Percentiles rank a stretch among this genome's conserved stretches.
phyloP scores from a whole-genome alignment of 2,888 invertebrate genomes.

The Nowickia ferox region DNA sequence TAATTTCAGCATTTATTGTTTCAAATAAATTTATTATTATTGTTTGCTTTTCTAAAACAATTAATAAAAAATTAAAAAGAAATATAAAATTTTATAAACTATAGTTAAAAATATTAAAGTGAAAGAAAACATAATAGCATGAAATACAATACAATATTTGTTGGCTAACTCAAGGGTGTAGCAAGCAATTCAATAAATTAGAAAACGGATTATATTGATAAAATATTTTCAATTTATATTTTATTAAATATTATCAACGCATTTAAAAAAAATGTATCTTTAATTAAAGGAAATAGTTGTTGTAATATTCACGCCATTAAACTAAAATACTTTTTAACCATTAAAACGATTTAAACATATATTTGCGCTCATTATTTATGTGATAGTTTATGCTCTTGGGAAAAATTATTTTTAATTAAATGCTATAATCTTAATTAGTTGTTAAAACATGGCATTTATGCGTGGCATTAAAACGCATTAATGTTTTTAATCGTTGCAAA shows the following conservation, averaged over 20 bases:
- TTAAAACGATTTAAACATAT: neutral
- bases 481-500: neutral
- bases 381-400: conserved; percentile 8
- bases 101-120: neutral
- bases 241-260: neutral
- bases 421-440: conserved; percentile 53
- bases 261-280: neutral
- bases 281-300: neutral
- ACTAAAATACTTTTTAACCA: neutral
- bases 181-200: neutral
- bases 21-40: conserved; percentile 29
- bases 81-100: conserved; percentile 12
- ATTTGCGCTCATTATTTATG: neutral
- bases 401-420: conserved; percentile 50
- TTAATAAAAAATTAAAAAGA: conserved; percentile 5
- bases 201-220: neutral
- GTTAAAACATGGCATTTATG: conserved; percentile 36
- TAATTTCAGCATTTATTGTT: conserved; percentile 30
- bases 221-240: neutral
- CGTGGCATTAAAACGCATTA: neutral
- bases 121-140: neutral
- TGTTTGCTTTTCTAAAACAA: conserved; percentile 38
- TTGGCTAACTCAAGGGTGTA: conserved; percentile 21
- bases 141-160: conserved; percentile 7
- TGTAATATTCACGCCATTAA: neutral